A percentile compares a stretch with the other conserved stretches of the same genome.
These are phyloP conservation scores for Pipa parva DNA, from an alignment of 2,113 vertebrate genomes.

Conservation along the genomic window DNA sequence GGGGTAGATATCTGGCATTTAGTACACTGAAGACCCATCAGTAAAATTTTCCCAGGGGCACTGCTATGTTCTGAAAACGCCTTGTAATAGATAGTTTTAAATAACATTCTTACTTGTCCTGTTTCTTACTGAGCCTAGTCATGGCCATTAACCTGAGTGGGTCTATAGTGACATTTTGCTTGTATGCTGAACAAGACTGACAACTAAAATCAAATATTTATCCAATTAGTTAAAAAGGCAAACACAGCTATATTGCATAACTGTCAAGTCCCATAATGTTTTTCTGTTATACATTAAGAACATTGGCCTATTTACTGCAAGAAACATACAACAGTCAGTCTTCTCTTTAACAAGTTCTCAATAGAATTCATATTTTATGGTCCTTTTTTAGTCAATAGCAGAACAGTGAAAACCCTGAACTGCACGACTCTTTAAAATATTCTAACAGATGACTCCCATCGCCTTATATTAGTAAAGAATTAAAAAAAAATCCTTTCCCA, in stretches of 20 bases:
- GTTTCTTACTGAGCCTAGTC: not conserved
- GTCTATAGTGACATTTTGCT: not conserved
- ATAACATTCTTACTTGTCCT: not conserved
- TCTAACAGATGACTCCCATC: not conserved
- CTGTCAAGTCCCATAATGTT: slow-evolving; percentile 1
- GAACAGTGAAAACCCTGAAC: not conserved
- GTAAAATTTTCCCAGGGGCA: not conserved
- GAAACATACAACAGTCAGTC: not conserved
- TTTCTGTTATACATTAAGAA: not conserved
- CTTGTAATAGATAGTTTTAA: not conserved
- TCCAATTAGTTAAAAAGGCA: not conserved
- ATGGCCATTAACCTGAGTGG: not conserved
- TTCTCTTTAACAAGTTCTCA: not conserved
- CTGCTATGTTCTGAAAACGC: not conserved
- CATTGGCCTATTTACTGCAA: not conserved
- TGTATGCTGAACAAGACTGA: not conserved
- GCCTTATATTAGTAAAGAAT: not conserved
- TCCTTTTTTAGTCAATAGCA: not conserved
- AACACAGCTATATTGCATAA: not conserved
- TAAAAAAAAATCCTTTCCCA: slow-evolving; percentile 14
- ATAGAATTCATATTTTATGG: not conserved
- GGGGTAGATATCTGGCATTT: not conserved
- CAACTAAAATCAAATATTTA: slow-evolving; percentile 16
- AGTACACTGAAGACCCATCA: not conserved
- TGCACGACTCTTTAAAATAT: not conserved